Evolutionary conservation across 1,140 invertebrate species (phyloP), one percentile per base, ranked within the genome.

Genomic region (Schlechtendalia chinensis): DNA sequence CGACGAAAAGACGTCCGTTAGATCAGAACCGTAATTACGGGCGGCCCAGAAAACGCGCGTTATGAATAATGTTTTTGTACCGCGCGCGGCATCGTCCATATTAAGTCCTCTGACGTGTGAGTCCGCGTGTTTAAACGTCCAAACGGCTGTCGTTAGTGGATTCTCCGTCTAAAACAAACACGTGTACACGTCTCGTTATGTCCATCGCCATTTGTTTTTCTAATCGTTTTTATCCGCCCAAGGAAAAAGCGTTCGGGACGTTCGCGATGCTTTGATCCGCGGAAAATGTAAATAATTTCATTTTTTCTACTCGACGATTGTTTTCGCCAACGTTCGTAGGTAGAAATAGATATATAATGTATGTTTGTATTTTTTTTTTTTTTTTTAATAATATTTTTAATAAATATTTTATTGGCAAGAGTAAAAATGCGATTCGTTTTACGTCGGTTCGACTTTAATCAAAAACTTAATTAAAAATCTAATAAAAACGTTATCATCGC

Each of bases 391-490:
- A 39, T 39, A 39, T 19, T 67, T 67, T 67, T 67, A 67, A 14
- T 67, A 39, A 22, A 67, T 22, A 67, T 67, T 22, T 67, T 39
- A 67, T 67, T 45, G 63, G 12, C 32, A 67, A 67, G n/a, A 22
- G 19, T 67, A 65, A 65, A 39, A 45, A 0, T 22, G 11, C n/a
- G n/a, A 45, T 19, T 45, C n/a, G 19, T 54, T 54, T 54, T 54
- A 54, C 16, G 63, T 67, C 19, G 11, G 19, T 4, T 67, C 29
- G 16, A 45, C 11, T 67, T 67, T 67, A 67, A 67, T 39, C 29
- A 67, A 67, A 67, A 67, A 67, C 47, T 72, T 72, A 72, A 72
- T 72, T 53, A 72, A 72, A 72, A 72, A 29, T 61, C 59, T 61
- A 61, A 72, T 47, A 50, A 72, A n/a, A 72, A 50, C 69, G 22